Percentiles rank a stretch among this genome's conserved stretches.
These are phyloP conservation scores for Callithrix jacchus DNA, from an alignment of 2,113 vertebrate species.

Conservation along the genomic window DNA sequence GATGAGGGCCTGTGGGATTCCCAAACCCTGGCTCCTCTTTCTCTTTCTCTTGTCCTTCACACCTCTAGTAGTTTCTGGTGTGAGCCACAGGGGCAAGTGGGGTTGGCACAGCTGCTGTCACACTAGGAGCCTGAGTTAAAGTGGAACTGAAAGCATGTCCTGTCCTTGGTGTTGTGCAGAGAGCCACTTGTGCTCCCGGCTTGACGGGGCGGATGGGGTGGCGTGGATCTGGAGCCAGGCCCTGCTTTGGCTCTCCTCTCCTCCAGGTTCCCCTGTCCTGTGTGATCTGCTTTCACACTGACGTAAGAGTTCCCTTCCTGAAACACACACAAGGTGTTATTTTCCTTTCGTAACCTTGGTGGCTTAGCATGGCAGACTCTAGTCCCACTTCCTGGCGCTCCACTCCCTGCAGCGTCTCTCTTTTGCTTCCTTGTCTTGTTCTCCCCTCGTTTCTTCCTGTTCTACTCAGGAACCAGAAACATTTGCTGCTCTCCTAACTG, in stretches of 20 bases:
- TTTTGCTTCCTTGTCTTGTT: neutral
- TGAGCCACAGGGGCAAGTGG: neutral
- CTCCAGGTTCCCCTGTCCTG: neutral
- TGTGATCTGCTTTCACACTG: neutral
- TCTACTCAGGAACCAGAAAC: neutral
- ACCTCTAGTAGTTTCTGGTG: neutral
- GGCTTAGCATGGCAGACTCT: neutral
- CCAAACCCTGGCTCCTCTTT: neutral
- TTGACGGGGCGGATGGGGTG: neutral
- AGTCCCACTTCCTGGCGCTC: neutral
- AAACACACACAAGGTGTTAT: neutral
- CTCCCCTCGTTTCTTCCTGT: neutral
- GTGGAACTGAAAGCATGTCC: neutral
- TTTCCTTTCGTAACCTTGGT: neutral
- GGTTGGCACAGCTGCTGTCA: neutral
- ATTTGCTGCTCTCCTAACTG: neutral
- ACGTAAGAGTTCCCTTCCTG: neutral
- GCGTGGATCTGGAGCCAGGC: neutral
- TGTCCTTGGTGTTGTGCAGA: neutral
- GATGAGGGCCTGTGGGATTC: neutral
- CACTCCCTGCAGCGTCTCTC: neutral
- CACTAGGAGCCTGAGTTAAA: neutral
- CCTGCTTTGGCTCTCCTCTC: neutral
- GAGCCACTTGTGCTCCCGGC: no score
- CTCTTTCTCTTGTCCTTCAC: neutral